Conservation (phyloP, 2,797 vertebrate species). For the Epinephelus coioides region DNA sequence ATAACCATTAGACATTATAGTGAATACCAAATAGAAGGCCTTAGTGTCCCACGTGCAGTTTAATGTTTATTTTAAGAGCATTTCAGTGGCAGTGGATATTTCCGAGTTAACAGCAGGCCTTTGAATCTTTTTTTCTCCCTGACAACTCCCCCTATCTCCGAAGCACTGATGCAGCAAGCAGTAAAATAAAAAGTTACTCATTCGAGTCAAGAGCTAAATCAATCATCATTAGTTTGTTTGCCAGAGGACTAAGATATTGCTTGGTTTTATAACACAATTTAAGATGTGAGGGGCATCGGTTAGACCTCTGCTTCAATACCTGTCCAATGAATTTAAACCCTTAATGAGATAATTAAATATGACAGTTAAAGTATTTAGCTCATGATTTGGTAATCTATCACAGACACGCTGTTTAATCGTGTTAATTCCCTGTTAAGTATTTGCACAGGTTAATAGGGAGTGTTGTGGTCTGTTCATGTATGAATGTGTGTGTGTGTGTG, state of each 20-base stretch:
- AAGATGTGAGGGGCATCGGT: not conserved
- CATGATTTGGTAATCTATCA: conserved; percentile 55
- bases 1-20: not conserved
- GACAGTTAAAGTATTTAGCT: conserved; percentile 59
- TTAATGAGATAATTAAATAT: conserved; percentile 60
- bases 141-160: not conserved
- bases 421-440: conserved; percentile 23
- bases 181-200: conserved; percentile 18
- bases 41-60: not conserved
- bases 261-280: conserved; percentile 9
- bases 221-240: conserved; percentile 28
- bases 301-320: conserved; percentile 19
- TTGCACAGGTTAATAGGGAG: conserved; percentile 13
- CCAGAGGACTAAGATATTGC: conserved; percentile 6
- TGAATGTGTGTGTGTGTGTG: conserved; percentile 3
- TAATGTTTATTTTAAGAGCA: not conserved
- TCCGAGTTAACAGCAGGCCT: conserved; percentile 1
- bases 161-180: not conserved
- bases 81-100: not conserved
- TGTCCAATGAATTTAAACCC: conserved; percentile 54
- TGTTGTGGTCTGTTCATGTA: not conserved
- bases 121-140: not conserved
- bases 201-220: not conserved
- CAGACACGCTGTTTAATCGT: conserved; percentile 43
- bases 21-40: not conserved